Evolutionary conservation across 2,113 vertebrate genomes (phyloP), one percentile per base, ranked within the genome.

Genomic region (Falcunculus frontatus): DNA sequence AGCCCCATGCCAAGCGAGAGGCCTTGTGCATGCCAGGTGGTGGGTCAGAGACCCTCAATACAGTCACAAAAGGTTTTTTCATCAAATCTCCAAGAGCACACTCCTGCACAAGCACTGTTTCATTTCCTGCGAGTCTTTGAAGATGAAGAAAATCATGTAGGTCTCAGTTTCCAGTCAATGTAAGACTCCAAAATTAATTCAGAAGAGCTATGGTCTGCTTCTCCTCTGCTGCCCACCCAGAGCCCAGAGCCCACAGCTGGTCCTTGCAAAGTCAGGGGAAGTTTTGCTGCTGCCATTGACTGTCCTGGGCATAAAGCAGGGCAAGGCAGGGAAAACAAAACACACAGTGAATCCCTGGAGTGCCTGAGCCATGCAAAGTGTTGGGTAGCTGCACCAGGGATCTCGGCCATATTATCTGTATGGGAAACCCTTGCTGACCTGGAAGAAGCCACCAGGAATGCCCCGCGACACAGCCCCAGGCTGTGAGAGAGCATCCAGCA

Each of bases 1-100:
- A 90, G 30, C 30, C n/a, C 17, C 3, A 0, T 29, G n/a, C 81
- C 1, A 5, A 64, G 68, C 63, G 22, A 59, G 32, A 1, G 4
- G 17, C 50, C n/a, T 35, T 1, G 2, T 37, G 33, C 0, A 0
- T 57, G 41, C 46, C 2, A 3, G 41, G 72, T 4, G 1, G 44
- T 77, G 68, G 87, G 52, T 52, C 3, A 7, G 49, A 62, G 72
- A 59, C 30, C 20, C 17, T 18, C 44, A 30, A 4, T 46, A 32
- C 9, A 39, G 37, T 56, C 75, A 64, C 57, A 41, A 26, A 37
- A 74, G 10, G 5, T 39, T 87, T 89, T 77, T 32, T 73, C 10
- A n/a, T 41, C 44, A n/a, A 7, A 53, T 89, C 42, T 47, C 75
- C 10, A n/a, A 52, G 11, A 93, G 33, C 73, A 49, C 9, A 1